Percentiles rank a stretch among this genome's conserved stretches.
Conservation (phyloP, 1,140 invertebrate genomes). For the Eulimnadia texana region DNA sequence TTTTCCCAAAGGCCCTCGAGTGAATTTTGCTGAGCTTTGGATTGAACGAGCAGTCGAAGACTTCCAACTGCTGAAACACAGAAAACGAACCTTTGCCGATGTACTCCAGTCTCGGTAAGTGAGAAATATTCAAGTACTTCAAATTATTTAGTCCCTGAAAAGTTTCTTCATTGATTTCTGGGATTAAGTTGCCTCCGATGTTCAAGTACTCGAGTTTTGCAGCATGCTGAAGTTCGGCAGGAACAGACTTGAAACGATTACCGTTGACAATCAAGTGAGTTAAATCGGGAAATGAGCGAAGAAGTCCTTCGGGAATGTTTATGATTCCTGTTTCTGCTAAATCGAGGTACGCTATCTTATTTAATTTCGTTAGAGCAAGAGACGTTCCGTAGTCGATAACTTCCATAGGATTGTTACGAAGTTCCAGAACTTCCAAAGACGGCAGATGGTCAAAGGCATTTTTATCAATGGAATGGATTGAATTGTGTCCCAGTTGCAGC, state of each 20-base stretch:
- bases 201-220: slow-evolving; percentile 41
- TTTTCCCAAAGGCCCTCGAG: not conserved
- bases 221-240: slow-evolving; percentile 38
- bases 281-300: slow-evolving; percentile 46
- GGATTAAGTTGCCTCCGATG: slow-evolving; percentile 45
- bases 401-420: slow-evolving; percentile 48
- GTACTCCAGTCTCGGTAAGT: not conserved
- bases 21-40: not conserved
- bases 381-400: slow-evolving; percentile 41
- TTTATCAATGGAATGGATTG: slow-evolving; percentile 44
- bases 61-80: not conserved
- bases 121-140: slow-evolving; percentile 1
- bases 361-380: slow-evolving; percentile 45
- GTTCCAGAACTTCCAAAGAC: slow-evolving; percentile 42
- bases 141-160: slow-evolving; percentile 1
- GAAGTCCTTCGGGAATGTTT: slow-evolving; percentile 40
- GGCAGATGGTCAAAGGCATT: slow-evolving; percentile 55
- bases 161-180: slow-evolving; percentile 1
- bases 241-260: slow-evolving; percentile 45
- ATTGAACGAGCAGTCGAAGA: not conserved
- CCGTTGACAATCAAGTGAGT: slow-evolving; percentile 47
- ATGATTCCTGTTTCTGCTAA: slow-evolving; percentile 46
- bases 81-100: not conserved
- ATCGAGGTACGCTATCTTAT: slow-evolving; percentile 45
- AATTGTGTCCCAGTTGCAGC: slow-evolving; percentile 47